Conservation (phyloP, 2,888 invertebrate species). For the Scaptomyza caliginosa region DNA sequence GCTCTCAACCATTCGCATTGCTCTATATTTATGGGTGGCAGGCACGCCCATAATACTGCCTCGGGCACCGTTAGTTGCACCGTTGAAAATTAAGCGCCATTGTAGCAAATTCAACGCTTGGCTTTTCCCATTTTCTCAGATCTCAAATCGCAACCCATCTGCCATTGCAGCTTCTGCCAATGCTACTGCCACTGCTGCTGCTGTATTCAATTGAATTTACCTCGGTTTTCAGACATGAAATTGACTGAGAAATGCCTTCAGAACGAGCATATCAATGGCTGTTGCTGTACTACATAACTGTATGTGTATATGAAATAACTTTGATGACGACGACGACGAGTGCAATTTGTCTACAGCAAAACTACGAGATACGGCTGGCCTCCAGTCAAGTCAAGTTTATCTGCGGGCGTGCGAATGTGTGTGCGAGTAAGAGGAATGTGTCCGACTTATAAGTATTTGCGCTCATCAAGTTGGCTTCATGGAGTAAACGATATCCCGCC, state of each 20-base stretch:
- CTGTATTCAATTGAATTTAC: constrained; percentile 76
- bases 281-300: constrained; percentile 3
- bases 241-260: constrained; percentile 57
- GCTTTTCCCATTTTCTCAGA: constrained; percentile 2
- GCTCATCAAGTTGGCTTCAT: constrained; percentile 65
- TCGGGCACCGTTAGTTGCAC: constrained; percentile 40
- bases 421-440: constrained; percentile 8
- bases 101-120: constrained; percentile 48
- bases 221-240: constrained; percentile 62
- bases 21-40: neutral
- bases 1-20: neutral
- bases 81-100: constrained; percentile 71
- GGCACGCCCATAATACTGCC: constrained; percentile 3
- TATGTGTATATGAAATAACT: constrained; percentile 20
- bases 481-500: constrained; percentile 58
- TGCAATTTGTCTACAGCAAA: constrained; percentile 69
- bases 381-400: constrained; percentile 45
- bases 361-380: constrained; percentile 20
- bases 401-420: constrained; percentile 23
- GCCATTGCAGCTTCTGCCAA: constrained; percentile 22
- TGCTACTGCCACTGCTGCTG: too few relatives aligned
- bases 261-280: constrained; percentile 51
- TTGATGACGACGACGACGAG: constrained; percentile 41
- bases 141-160: constrained; percentile 24
- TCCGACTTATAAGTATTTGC: constrained; percentile 65